Conservation (phyloP, 1,140 invertebrate species). For the Yoshiicerus persimilis region DNA sequence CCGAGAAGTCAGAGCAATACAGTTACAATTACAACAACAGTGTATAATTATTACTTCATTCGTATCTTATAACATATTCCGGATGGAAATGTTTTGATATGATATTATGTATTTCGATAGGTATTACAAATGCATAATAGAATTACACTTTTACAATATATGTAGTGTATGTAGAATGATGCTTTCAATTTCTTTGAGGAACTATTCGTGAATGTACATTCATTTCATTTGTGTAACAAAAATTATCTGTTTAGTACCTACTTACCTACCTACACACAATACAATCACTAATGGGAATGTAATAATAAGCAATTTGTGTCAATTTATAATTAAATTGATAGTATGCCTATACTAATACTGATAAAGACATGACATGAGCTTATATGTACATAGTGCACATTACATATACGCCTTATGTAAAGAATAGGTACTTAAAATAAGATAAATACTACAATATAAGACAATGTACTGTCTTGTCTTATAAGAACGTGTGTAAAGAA, state of each 20-base stretch:
- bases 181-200: not conserved
- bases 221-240: not conserved
- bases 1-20: not conserved
- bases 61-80: not conserved
- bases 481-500: too few relatives aligned
- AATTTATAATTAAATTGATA: not conserved
- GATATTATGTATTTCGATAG: not conserved
- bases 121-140: not conserved
- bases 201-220: not conserved
- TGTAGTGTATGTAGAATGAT: too few relatives aligned
- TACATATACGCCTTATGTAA: too few relatives aligned
- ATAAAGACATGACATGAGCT: too few relatives aligned
- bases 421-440: too few relatives aligned
- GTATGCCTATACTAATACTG: not conserved
- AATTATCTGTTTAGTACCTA: not conserved
- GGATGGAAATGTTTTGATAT: not conserved
- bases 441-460: too few relatives aligned
- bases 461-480: too few relatives aligned
- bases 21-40: not conserved
- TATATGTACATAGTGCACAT: too few relatives aligned
- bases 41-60: not conserved
- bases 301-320: not conserved
- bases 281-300: not conserved
- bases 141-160: too few relatives aligned
- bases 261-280: not conserved